Evolutionary conservation across 2,113 vertebrate species (phyloP), one percentile per base, ranked within the genome.

Genomic region (Calyptommatus sinebrachiatus): DNA sequence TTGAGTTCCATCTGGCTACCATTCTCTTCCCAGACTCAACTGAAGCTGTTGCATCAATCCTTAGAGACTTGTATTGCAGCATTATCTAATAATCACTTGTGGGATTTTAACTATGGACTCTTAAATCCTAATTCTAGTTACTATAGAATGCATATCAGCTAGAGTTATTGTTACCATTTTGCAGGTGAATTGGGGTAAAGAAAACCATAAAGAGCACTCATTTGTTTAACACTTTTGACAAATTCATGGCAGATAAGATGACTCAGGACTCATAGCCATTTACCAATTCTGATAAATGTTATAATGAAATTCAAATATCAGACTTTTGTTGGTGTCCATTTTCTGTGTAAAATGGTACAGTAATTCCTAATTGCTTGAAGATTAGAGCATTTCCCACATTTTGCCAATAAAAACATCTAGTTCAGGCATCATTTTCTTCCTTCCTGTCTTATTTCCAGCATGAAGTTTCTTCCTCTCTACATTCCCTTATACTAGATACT

Each of bases 331-430:
- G 71, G 50, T 29, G 28, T 11, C 31, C 29, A 48, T 7, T 12
- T 79, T 62, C 28, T 65, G 10, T 16, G 84, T 50, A 84, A 72
- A 91, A 83, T n/a, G 28, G 78, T 9, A 60, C 0, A 50, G 73
- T 20, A 20, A 12, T 29, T 12, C 22, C 68, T 75, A 57, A 62
- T 72, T 0, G 0, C 35, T 73, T 61, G 67, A 1, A 1, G 8
- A 61, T 3, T 8, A 46, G 9, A 73, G 16, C 9, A 85, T 68
- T 45, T 63, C 66, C 69, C 57, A 10, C 0, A 0, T 57, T 83
- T 67, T n/a, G 84, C 5, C 71, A 77, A 78, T 62, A 82, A 79
- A n/a, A 14, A 76, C 66, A 66, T 35, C 12, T 53, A 71, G 2
- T 11, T 62, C 68, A 46, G 41, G 69, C 18, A 62, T 1, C 50